Evolutionary conservation across 1,140 invertebrate species (phyloP).

Genomic region (Phymorhynchus buccinoides): DNA sequence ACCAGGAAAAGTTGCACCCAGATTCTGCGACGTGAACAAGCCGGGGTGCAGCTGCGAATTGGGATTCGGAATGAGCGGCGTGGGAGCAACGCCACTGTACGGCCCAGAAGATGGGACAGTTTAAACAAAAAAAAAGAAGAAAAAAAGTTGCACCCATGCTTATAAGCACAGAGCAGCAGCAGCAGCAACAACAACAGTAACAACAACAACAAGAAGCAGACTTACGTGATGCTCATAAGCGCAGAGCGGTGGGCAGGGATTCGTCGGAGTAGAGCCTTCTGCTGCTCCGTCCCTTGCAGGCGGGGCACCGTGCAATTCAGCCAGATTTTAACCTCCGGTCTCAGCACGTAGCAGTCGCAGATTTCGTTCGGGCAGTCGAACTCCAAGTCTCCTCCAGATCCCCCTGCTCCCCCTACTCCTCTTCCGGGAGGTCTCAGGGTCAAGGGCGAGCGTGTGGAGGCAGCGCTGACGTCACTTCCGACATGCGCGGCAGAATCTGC

Average conservation of each 20-base stretch:
- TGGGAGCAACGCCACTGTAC: too few relatives aligned
- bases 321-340: conserved; percentile 9
- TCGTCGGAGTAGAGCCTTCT: background rate
- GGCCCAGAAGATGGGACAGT: too few relatives aligned
- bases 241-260: conserved; percentile 27
- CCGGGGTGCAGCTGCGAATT: too few relatives aligned
- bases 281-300: conserved; percentile 19
- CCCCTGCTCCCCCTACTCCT: background rate
- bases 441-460: conserved; percentile 2
- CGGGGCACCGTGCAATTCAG: conserved; percentile 31
- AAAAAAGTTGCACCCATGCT: too few relatives aligned
- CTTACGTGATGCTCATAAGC: conserved; percentile 31
- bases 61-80: too few relatives aligned
- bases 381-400: background rate
- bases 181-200: too few relatives aligned
- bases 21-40: too few relatives aligned
- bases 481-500: background rate
- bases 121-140: too few relatives aligned
- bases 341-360: conserved; percentile 31
- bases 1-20: too few relatives aligned
- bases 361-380: conserved; percentile 26
- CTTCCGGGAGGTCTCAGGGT: background rate
- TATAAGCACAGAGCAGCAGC: too few relatives aligned
- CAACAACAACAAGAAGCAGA: too few relatives aligned
- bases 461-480: background rate